Conservation (phyloP, 2,888 invertebrate species). For the Pemphredon lugubris region DNA sequence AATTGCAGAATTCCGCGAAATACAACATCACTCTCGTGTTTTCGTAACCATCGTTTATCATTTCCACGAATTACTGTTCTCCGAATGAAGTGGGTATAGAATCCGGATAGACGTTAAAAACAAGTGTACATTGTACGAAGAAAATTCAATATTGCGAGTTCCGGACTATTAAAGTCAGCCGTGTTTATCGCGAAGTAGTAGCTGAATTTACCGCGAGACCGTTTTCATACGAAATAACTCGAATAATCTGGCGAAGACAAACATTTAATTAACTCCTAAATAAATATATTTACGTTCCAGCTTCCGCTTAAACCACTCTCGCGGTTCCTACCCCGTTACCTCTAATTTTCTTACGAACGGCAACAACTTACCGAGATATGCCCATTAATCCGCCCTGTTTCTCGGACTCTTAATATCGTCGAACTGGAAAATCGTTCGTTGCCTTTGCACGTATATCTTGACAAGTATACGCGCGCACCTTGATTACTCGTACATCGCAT, state of each 20-base stretch:
- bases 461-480: no score
- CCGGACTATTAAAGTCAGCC: not conserved
- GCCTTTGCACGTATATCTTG: not conserved
- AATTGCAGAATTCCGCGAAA: no score
- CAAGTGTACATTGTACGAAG: no score
- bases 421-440: not conserved
- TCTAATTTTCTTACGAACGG: conserved; percentile 23
- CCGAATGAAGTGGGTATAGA: no score
- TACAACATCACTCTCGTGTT: no score
- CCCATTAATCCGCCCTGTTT: conserved; percentile 15
- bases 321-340: conserved; percentile 19
- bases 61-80: no score
- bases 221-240: conserved; percentile 9
- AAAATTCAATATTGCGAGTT: no score
- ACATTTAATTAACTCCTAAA: conserved; percentile 24
- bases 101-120: no score
- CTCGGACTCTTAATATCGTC: not conserved
- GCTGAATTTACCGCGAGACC: conserved; percentile 5
- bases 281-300: conserved; percentile 20
- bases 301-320: conserved; percentile 14
- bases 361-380: conserved; percentile 10
- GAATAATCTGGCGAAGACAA: conserved; percentile 20
- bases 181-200: conserved; percentile 2
- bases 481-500: not conserved
- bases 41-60: no score